These are phyloP conservation scores for Rhinella marina DNA, from an alignment of 2,797 vertebrate genomes.

Conservation along the genomic window DNA sequence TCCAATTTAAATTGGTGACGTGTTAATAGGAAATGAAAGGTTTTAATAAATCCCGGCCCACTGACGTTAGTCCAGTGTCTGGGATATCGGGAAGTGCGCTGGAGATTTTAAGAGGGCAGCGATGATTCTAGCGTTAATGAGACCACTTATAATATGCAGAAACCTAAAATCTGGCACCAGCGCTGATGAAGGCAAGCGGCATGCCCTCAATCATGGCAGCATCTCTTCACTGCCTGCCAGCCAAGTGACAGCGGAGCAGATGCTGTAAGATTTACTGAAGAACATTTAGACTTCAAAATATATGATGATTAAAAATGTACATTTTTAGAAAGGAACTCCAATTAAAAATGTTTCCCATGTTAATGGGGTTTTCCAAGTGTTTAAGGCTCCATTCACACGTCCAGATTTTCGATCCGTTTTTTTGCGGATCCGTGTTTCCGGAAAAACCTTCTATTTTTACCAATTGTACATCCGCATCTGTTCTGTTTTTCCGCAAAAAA, in stretches of 20 bases:
- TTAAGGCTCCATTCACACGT: no score
- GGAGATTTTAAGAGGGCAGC: constrained; percentile 9
- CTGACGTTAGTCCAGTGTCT: constrained; percentile 8
- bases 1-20: constrained; percentile 35
- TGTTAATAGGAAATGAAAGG: constrained; percentile 4
- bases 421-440: no score
- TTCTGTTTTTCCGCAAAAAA: no score
- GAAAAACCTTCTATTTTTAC: no score
- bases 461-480: no score
- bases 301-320: no score
- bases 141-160: constrained; percentile 31
- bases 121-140: constrained; percentile 31
- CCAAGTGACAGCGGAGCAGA: background rate
- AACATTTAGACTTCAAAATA: no score
- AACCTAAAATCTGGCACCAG: background rate
- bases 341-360: no score
- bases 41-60: constrained; percentile 41
- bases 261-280: no score
- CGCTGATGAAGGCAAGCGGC: background rate
- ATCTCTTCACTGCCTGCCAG: background rate
- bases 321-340: no score
- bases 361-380: no score
- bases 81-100: background rate
- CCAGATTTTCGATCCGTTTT: no score
- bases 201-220: background rate